phyloP scores from a whole-genome alignment of 2,113 vertebrate species.

The Tupaia chinensis region DNA sequence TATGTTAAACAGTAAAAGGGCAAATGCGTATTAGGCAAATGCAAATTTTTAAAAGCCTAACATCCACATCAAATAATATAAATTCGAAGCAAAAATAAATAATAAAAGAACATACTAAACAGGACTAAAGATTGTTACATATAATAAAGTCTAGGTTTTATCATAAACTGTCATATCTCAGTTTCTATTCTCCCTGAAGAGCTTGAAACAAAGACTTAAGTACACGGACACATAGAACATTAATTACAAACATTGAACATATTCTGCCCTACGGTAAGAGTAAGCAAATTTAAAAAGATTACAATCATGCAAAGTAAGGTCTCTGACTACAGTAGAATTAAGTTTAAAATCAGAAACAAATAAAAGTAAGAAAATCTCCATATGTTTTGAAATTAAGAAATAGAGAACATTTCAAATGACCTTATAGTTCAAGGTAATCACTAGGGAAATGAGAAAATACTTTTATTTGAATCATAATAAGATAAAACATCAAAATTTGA shows the following conservation, averaged over 20 bases:
- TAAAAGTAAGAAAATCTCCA: neutral
- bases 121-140: neutral
- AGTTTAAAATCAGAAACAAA: conserved; percentile 46
- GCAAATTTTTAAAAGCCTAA: conserved; percentile 11
- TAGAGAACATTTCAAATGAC: conserved; percentile 40
- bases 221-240: conserved; percentile 5
- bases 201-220: neutral
- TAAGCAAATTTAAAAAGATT: conserved; percentile 52
- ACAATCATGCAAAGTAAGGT: conserved; percentile 24
- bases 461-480: conserved; percentile 50
- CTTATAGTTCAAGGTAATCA: neutral
- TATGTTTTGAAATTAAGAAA: conserved; percentile 23
- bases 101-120: neutral
- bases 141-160: neutral
- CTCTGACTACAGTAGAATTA: neutral
- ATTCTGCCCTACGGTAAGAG: conserved; percentile 22
- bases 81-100: conserved; percentile 30
- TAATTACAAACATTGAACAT: conserved; percentile 52
- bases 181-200: neutral
- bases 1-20: conserved; percentile 51
- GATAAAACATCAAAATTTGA: conserved; percentile 44
- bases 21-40: conserved; percentile 42
- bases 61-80: conserved; percentile 37
- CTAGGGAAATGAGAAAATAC: conserved; percentile 48
- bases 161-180: neutral